Base-by-base conservation (phyloP, 2,113 vertebrate species). In the Notothenia rossii region DNA sequence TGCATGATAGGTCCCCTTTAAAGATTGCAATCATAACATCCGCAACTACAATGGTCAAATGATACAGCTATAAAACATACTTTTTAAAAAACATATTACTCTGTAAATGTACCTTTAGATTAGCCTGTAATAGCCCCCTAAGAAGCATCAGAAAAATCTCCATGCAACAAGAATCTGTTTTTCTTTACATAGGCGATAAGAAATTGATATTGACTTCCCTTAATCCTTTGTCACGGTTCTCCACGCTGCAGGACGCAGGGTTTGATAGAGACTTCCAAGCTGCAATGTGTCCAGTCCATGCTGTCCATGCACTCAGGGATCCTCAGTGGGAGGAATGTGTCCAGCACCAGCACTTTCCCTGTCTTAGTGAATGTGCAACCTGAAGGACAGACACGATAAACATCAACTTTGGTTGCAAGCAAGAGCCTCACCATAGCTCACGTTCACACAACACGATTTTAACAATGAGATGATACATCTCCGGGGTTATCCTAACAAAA, bases 141-240 rank as follows among this genome's bases (percentile, higher is more conserved):
- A 51, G 33, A 48, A 43, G 67, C 67, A 50, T 64, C 29, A 72
- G 4, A 62, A 79, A 25, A 58, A 46, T 58, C 25, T 59, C 46
- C 48, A 68, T 63, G 54, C 15, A 3, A 33, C 18, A 49, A 10
- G 22, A 77, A 74, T 83, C 18, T 36, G 45, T 43, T 83, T 63
- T 53, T 67, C 53, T 81, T 59, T 53, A 48, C 53, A 58, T 8
- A 8, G 51, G 48, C 58, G 43, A 40, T 62, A 36, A 70, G 20
- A 77, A 70, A 71, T 58, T 74, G 49, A 72, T 56, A 77, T 81
- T 36, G 68, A 72, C 72, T 77, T 8, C 29, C 20, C 36, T 70
- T 62, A 74, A 83, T 77, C 76, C 60, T 66, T 49, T 51, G 29
- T 83, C 59, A 71, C 9, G 9, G 65, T 55, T 72, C 22, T 50